Evolutionary conservation across 2,888 invertebrate genomes (phyloP).

Genomic region (Calameuta idolon): DNA sequence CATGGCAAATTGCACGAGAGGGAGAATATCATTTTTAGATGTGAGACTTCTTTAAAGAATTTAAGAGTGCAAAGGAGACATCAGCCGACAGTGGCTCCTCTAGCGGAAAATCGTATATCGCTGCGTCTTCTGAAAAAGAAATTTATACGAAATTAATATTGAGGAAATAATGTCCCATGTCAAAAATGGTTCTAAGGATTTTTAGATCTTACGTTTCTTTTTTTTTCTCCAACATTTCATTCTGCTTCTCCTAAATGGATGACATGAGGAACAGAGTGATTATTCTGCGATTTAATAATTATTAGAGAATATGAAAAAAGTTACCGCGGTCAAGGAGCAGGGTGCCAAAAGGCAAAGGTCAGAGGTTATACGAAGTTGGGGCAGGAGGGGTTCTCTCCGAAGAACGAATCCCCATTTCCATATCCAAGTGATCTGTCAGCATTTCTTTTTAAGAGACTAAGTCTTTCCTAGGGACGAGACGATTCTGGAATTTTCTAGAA

Average conservation of each 20-base stretch:
- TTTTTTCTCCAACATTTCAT: too few species aligned
- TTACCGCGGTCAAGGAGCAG: neutral
- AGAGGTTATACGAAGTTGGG: neutral
- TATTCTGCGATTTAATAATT: neutral
- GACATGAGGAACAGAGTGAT: neutral
- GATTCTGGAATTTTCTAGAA: neutral
- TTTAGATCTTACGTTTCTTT: neutral
- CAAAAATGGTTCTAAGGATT: neutral
- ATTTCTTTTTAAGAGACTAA: neutral
- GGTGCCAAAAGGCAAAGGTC: neutral
- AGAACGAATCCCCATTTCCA: neutral
- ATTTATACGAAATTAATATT: neutral
- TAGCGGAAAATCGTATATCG: neutral
- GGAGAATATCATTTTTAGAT: neutral
- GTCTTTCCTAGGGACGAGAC: neutral
- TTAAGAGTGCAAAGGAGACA: neutral
- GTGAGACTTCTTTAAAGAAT: neutral
- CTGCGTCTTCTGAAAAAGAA: neutral
- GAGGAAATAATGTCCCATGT: neutral
- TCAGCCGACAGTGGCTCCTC: neutral
- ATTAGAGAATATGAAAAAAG: neutral
- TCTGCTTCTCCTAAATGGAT: neutral
- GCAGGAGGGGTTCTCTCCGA: neutral
- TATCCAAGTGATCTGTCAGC: neutral
- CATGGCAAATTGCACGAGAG: neutral